Conservation (phyloP, 2,888 invertebrate genomes). For the Amphipyra tragopoginis region DNA sequence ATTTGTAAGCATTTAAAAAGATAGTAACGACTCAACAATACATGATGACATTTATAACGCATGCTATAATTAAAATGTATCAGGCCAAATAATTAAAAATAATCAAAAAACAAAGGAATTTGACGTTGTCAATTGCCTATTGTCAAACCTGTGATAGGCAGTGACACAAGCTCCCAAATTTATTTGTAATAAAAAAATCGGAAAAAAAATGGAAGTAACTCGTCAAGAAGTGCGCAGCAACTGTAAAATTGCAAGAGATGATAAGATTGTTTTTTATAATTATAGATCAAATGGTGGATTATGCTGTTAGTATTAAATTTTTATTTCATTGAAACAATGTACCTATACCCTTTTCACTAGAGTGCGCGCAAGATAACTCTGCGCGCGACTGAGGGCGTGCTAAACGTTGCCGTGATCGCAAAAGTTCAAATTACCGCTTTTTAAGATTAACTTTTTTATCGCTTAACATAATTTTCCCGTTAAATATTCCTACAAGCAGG, state of each 20-base stretch:
- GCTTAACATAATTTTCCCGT: too few species aligned
- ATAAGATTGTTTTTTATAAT: conserved; percentile 16
- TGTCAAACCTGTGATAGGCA: background rate
- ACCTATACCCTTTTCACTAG: too few species aligned
- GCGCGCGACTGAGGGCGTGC: too few species aligned
- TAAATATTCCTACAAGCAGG: too few species aligned
- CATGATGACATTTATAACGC: conserved; percentile 12
- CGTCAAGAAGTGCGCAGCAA: background rate
- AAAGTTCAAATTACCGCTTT: too few species aligned
- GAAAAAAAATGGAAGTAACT: conserved; percentile 35
- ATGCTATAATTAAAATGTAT: background rate
- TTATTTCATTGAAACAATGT: background rate
- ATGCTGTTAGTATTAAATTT: conserved; percentile 28
- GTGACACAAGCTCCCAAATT: background rate
- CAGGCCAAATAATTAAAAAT: background rate
- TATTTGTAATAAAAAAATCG: background rate
- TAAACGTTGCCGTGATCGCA: too few species aligned
- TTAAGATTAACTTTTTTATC: too few species aligned
- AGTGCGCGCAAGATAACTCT: too few species aligned
- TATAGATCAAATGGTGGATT: conserved; percentile 27
- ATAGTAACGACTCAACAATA: conserved; percentile 4
- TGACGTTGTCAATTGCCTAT: conserved; percentile 1
- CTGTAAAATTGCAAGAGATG: conserved; percentile 29
- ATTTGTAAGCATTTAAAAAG: conserved; percentile 16
- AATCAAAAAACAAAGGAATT: background rate